Base-by-base conservation (phyloP, 2,888 invertebrate species). In the Lepas anatifera region DNA sequence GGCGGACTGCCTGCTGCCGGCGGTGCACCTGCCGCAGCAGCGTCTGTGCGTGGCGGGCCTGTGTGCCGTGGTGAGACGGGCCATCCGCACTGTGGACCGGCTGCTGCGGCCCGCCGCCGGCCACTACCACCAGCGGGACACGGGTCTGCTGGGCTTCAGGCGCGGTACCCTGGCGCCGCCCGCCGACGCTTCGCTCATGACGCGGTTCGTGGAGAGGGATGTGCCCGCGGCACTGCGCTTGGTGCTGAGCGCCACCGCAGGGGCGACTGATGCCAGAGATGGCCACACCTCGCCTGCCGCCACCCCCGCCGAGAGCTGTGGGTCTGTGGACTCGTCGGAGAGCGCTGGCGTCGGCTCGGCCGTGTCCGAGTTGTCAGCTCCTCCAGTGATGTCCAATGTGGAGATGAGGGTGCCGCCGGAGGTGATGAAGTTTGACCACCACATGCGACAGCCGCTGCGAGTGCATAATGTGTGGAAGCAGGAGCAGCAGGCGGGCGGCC, bases 121-220 rank as follows among this genome's bases (percentile, higher is more conserved):
- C 16, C 68, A 69, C 50, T 39, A 64, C 32, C 29, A 58, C 7
- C 66, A 48, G 41, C 46, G 66, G 69, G 37, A 70, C 64, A n/a
- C 29, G 37, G 37, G 69, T 29, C 79, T 92, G 58, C 81, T 93
- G 22, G 92, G 93, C 1, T 94, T 92, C 77, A 87, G 91, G 72
- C 86, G 85, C 72, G 86, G 89, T 69, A 92, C 92, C 77, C 81
- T 94, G 22, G 84, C 89, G 76, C 88, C 92, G 2, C 91, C 92
- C 69, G 88, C 91, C 37, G 93, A 93, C 81, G 85, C 86, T 13
- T 92, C 93, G 13, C 83, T 90, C 50, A 95, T 94, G 95, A 95
- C 95, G 0, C 89, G 89, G 76, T 93, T 93, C 78, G 95, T 95
- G 82, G 95, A 95, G 83, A 84, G 83, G 25, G 90, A 93, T 77